These are phyloP conservation scores for Odontamblyopus lacepedii DNA, from an alignment of 2,797 vertebrate species.

Conservation along the genomic window DNA sequence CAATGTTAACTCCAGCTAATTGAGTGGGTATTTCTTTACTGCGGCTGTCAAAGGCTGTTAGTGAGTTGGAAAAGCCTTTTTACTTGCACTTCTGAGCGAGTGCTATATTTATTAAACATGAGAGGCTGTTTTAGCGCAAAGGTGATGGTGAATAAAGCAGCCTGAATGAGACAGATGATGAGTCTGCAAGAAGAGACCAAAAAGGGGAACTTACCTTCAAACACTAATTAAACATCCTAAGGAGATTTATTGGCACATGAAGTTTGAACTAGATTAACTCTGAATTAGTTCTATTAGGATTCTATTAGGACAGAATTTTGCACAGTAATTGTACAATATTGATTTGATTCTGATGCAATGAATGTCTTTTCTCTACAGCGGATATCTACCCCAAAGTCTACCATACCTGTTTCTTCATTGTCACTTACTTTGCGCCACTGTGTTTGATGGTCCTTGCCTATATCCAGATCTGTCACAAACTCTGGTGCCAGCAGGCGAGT, in stretches of 20 bases:
- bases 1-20: background rate
- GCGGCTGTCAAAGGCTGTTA: background rate
- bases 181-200: background rate
- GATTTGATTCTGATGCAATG: background rate
- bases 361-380: conserved; percentile 76
- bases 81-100: background rate
- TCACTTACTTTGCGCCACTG: conserved; percentile 93
- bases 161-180: background rate
- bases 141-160: background rate
- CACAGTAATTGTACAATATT: background rate
- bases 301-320: background rate
- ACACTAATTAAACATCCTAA: background rate
- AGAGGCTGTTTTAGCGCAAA: background rate
- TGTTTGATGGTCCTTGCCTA: conserved; percentile 97
- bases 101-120: background rate
- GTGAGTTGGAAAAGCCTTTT: background rate
- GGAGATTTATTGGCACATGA: background rate
- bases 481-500: conserved; percentile 94
- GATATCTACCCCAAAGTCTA: conserved; percentile 96
- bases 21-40: background rate
- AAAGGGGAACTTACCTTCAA: background rate
- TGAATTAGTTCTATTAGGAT: background rate
- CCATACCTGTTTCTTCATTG: conserved; percentile 94
- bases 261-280: conserved; percentile 6
- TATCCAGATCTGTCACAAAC: conserved; percentile 95